Base-by-base conservation (phyloP, 2,888 invertebrate species). In the Antheraea assamensis region DNA sequence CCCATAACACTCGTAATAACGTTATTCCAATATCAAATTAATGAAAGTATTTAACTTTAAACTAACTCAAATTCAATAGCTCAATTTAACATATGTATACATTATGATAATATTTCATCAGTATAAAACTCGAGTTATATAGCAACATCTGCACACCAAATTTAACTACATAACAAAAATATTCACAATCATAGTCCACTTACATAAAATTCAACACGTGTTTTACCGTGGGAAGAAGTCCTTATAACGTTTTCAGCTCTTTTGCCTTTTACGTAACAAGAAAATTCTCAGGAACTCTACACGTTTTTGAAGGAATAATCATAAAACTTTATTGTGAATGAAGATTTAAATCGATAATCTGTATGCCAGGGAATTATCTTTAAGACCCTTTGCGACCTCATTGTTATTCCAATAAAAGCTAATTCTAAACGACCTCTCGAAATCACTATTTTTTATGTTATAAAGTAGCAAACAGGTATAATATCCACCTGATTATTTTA, bases 391-490 rank as follows among this genome's bases (percentile, higher is more conserved):
- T 84, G 83, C 75, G 75, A 80, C 72, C 47, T 80, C 80, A 81
- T 85, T 86, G 84, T 84, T 80, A 82, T 82, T 80, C 79, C 72
- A 78, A 76, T 77, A 78, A 74, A 73, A 21, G 21, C 58, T 10
- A 73, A 47, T 7, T 52, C 24, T 24, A 19, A 19, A 42, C 64
- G 72, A 66, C 74, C 75, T 74, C 74, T 74, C 21, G 7, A 68
- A 35, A 8, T 42, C 3, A 42, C 42, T 42, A 42, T 21, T 19
- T 52, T 52, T 19, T 52, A 19, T 52, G 52, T 52, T 21, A 52
- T 19, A 7, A 52, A 2, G 49, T 49, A 49, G 13, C 7, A 7
- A 42, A 42, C 13, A 19, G 49, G 19, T 19, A 19, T 19, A 15
- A 49, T 19, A 49, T 17, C 19, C 49, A 49, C 19, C 49, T 49